Evolutionary conservation across 2,113 vertebrate species (phyloP), one percentile per base, ranked within the genome.

Genomic region (Antechinus flavipes): DNA sequence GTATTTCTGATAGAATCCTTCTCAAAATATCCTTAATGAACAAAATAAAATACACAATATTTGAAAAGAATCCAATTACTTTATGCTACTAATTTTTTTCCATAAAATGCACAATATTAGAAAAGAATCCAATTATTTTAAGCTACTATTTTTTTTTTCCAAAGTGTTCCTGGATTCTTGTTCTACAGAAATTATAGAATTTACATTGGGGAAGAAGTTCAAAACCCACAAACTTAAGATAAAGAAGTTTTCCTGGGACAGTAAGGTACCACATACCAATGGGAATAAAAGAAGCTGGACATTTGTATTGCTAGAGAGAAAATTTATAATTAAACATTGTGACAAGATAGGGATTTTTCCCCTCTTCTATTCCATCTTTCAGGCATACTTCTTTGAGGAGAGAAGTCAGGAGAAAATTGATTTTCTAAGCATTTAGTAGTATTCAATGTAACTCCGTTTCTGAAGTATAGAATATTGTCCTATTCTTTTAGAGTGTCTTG

Each of bases 271-370:
- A 68, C 91, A 89, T 47, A 54, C 52, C 95, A 89, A 94, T 96
- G 30, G 92, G 95, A 96, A 95, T 96, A 93, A 96, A 95, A 96
- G 42, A 89, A n/a, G 3, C 46, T n/a, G 52, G 91, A 54, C 96
- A 91, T 46, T 92, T 95, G 95, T 95, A 92, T 93, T 93, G 23
- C 92, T 76, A 93, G 58, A 90, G 58, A 91, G 49, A 76, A 55
- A 84, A 97, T 89, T 95, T 95, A 68, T 24, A 68, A 90, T 94
- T 76, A 92, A 93, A 89, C 93, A 8, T 55, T 46, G 92, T 91
- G 56, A 96, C 54, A 50, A 61, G 92, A 95, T 47, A 91, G 96
- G 92, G 42, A 42, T 92, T 96, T 96, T 92, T 95, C 49, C 50
- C 50, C 50, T 52, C 14, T 24, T 92, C 42, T 91, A 22, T 93